Evolutionary conservation across 2,888 invertebrate species (phyloP).

Genomic region (Eupithecia tripunctaria): DNA sequence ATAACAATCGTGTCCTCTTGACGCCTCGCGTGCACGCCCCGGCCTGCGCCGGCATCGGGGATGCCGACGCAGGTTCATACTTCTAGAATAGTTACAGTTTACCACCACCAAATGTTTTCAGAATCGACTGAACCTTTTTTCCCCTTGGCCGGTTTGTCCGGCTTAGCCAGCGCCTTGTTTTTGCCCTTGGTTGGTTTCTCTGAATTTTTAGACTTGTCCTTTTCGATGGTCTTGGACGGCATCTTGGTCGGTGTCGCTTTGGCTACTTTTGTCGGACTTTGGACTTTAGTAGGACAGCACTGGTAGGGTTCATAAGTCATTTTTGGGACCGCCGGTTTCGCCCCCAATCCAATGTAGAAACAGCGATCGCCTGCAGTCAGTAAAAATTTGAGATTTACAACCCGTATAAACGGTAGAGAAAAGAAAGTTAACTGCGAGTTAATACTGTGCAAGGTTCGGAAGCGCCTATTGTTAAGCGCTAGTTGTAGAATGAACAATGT

Average conservation of each 20-base stretch:
- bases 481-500: conserved; percentile 76
- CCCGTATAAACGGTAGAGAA: conserved; percentile 72
- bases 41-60: conserved; percentile 65
- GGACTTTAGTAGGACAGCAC: conserved; percentile 95
- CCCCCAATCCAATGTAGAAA: conserved; percentile 98
- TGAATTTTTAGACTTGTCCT: conserved; percentile 69
- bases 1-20: conserved; percentile 80
- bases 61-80: conserved; percentile 41
- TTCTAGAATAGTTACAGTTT: conserved; percentile 65
- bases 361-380: conserved; percentile 98
- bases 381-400: conserved; percentile 92
- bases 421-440: conserved; percentile 77
- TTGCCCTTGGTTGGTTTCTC: conserved; percentile 75
- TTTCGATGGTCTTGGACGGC: conserved; percentile 82
- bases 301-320: conserved; percentile 95
- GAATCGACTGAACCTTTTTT: conserved; percentile 94
- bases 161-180: conserved; percentile 83
- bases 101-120: conserved; percentile 94
- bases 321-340: conserved; percentile 90
- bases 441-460: conserved; percentile 74
- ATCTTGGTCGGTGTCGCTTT: conserved; percentile 88
- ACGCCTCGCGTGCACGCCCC: conserved; percentile 68
- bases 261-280: conserved; percentile 91
- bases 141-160: conserved; percentile 85
- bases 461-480: conserved; percentile 76